A percentile compares a stretch with the other conserved stretches of the same genome.
Evolutionary conservation across 2,888 invertebrate genomes (phyloP).

Genomic region (Platycheirus rosarum): DNA sequence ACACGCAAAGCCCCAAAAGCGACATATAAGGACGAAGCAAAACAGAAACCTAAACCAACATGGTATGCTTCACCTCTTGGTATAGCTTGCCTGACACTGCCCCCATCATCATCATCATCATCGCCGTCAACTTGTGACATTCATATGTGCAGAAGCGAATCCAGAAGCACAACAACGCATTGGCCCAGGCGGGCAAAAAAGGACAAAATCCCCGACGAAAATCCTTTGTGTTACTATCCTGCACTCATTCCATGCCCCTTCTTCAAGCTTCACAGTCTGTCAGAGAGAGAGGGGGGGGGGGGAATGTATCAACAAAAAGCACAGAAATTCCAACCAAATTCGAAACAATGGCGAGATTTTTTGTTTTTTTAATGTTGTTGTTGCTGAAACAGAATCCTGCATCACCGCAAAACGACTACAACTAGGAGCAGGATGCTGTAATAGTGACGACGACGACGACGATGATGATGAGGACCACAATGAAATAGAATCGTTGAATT

Average conservation of each 20-base stretch:
- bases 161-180: neutral
- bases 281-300: too few species aligned
- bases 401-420: conserved; percentile 52
- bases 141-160: conserved; percentile 43
- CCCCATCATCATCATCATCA: conserved; percentile 45
- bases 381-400: conserved; percentile 50
- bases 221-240: conserved; percentile 55
- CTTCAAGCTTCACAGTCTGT: conserved; percentile 1
- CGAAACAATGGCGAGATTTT: conserved; percentile 37
- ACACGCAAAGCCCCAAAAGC: conserved; percentile 48
- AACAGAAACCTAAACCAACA: too few species aligned
- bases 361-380: conserved; percentile 13
- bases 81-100: conserved; percentile 28
- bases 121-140: conserved; percentile 67
- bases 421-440: neutral
- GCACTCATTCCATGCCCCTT: neutral
- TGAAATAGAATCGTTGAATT: conserved; percentile 59
- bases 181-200: neutral
- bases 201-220: conserved; percentile 36
- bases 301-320: conserved; percentile 6
- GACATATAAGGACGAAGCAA: neutral
- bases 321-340: conserved; percentile 42
- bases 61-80: conserved; percentile 34
- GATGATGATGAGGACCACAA: conserved; percentile 22
- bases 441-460: conserved; percentile 11